Conservation (phyloP, 2,113 vertebrate genomes). For the Hirundichthys speculiger region DNA sequence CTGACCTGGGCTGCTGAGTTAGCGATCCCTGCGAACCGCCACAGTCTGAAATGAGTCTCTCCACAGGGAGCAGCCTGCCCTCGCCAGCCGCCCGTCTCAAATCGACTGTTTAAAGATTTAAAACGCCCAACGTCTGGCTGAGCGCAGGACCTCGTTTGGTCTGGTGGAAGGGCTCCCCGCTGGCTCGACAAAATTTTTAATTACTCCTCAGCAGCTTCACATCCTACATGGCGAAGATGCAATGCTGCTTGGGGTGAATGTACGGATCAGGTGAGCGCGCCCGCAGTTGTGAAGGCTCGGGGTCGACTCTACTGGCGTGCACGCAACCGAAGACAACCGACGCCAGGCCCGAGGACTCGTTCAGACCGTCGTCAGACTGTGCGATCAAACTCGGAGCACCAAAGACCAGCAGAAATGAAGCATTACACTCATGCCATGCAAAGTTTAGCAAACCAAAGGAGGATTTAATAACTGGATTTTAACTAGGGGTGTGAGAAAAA, state of each 20-base stretch:
- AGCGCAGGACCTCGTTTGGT: slow-evolving; percentile 47
- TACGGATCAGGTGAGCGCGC: not conserved
- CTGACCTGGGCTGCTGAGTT: slow-evolving; percentile 58
- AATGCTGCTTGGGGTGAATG: not conserved
- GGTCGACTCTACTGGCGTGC: no score
- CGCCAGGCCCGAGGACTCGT: no score
- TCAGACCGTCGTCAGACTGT: no score
- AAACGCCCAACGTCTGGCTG: slow-evolving; percentile 45
- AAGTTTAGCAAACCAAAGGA: no score
- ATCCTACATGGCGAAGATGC: slow-evolving; percentile 23
- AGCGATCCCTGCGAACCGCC: slow-evolving; percentile 44
- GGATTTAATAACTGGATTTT: no score
- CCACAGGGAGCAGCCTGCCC: slow-evolving; percentile 18
- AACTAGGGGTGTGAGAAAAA: no score
- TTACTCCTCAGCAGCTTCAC: slow-evolving; percentile 58
- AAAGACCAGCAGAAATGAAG: no score
- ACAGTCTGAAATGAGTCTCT: slow-evolving; percentile 50
- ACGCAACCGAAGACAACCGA: no score
- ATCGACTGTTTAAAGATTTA: slow-evolving; percentile 62
- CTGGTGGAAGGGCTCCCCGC: slow-evolving; percentile 35
- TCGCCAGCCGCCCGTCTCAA: slow-evolving; percentile 43
- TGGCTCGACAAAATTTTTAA: slow-evolving; percentile 37
- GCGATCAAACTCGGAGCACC: no score
- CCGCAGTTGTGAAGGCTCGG: no score
- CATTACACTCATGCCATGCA: no score